Base-by-base conservation (phyloP, 1,140 invertebrate species). In the Neelides sp. region DNA sequence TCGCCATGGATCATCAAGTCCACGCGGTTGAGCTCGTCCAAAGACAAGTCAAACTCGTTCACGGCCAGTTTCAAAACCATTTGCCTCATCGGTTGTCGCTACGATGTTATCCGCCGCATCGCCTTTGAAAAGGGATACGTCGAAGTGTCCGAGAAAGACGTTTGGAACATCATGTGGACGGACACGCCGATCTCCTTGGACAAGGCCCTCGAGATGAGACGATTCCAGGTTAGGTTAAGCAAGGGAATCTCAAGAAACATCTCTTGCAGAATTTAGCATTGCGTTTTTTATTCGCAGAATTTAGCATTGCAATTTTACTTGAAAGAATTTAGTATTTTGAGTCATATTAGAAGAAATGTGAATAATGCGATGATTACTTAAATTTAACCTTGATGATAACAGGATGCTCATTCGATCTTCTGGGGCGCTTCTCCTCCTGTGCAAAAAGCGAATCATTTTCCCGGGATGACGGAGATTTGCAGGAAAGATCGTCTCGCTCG, bases 381-480 rank as follows among this genome's bases (percentile, higher is more conserved):
- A 42, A 42, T 4, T n/a, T n/a, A n/a, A n/a, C n/a, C n/a, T n/a
- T n/a, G n/a, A n/a, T n/a, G n/a, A n/a, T n/a, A n/a, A n/a, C n/a
- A 58, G 50, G 42, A 55, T 28, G 17, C 35, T 10, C 43, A 48
- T 37, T 23, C 23, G n/a, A 39, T 51, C 5, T 51, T 50, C 48
- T 37, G 48, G 43, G 47, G 48, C 35, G 48, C 20, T 4, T 13
- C 24, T 5, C 49, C 50, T 17, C 42, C 45, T 1, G 4, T 62
- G 28, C 80, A 92, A 69, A 83, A 85, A 66, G 81, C 90, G 19
- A 90, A 91, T 64, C 86, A 91, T 66, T 91, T 89, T 66, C 86
- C 86, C n/a, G 85, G 85, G 22, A 90, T 91, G 85, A 73, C 79
- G 50, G 86, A 91, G 67, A 87, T 91, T 55, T 90, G 85, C 69